Percentiles rank a stretch among this genome's conserved stretches.
phyloP scores from a whole-genome alignment of 2,888 invertebrate genomes.

The Caenorhabditis panamensis region DNA sequence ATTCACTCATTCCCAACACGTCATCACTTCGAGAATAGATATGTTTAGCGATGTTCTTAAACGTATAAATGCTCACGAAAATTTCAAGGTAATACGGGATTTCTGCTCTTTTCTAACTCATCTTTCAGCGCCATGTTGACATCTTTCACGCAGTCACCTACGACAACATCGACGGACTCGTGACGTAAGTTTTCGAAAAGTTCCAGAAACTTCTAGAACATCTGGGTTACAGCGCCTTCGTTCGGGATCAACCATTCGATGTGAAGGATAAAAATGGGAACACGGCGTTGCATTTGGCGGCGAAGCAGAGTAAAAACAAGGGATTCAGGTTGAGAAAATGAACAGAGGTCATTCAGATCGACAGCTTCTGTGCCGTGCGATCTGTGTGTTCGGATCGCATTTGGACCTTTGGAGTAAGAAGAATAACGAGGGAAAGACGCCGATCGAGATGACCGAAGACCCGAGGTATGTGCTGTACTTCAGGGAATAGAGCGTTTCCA shows the following conservation, averaged over 20 bases:
- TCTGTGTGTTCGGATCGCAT: conserved; percentile 39
- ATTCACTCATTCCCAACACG: no score
- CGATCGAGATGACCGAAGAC: conserved; percentile 57
- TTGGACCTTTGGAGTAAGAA: conserved; percentile 53
- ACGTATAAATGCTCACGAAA: no score
- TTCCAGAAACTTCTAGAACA: neutral
- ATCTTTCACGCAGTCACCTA: conserved; percentile 52
- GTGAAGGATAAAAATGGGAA: conserved; percentile 46
- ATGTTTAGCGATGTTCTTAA: no score
- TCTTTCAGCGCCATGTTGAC: no score
- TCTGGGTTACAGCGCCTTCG: conserved; percentile 32
- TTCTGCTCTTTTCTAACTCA: no score
- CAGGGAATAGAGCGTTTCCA: no score
- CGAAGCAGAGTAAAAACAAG: conserved; percentile 32
- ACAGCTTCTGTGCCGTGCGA: conserved; percentile 32
- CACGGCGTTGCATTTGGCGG: conserved; percentile 48
- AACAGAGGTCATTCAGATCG: conserved; percentile 30
- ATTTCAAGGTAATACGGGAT: no score
- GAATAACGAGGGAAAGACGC: conserved; percentile 59
- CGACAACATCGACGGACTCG: conserved; percentile 49
- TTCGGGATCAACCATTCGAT: conserved; percentile 45
- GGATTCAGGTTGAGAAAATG: no score
- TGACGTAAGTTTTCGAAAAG: conserved; percentile 27
- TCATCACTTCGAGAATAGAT: no score
- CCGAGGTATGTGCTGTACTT: no score